phyloP scores from a whole-genome alignment of 37 sponge, comb jelly and placozoan species.

The Cladorhizidae sp. region DNA sequence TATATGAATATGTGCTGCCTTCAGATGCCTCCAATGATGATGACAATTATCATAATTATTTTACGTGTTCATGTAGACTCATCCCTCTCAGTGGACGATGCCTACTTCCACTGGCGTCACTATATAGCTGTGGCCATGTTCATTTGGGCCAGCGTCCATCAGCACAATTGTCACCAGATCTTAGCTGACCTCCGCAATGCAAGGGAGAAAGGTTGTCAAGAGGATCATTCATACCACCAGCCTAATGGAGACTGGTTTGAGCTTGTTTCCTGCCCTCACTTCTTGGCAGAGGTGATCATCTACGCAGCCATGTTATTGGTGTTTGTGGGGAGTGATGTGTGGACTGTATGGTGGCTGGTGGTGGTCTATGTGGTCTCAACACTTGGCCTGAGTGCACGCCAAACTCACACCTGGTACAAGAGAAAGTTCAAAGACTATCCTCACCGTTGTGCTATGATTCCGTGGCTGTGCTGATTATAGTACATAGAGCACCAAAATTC shows the following conservation, averaged over 20 bases:
- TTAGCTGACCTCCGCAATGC: slow-evolving; percentile 54
- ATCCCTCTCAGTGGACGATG: neutral
- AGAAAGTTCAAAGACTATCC: slow-evolving; percentile 67
- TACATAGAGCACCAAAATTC: too few relatives aligned
- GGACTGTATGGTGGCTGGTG: slow-evolving; percentile 11
- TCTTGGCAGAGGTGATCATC: slow-evolving; percentile 76
- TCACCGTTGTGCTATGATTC: slow-evolving; percentile 46
- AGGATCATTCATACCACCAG: slow-evolving; percentile 9
- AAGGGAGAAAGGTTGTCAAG: neutral
- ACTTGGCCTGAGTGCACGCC: slow-evolving; percentile 41
- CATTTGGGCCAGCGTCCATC: slow-evolving; percentile 71
- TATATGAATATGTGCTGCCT: neutral
- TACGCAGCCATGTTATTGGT: slow-evolving; percentile 52
- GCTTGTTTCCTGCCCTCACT: slow-evolving; percentile 76
- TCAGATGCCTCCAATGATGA: neutral
- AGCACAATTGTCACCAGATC: slow-evolving; percentile 76
- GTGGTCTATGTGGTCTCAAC: neutral
- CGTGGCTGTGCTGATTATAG: slow-evolving; percentile 31
- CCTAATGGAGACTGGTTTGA: slow-evolving; percentile 90
- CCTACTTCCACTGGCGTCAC: slow-evolving; percentile 38
- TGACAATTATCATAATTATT: too few relatives aligned
- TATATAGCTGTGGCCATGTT: slow-evolving; percentile 48
- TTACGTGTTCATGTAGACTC: neutral
- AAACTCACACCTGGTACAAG: slow-evolving; percentile 65
- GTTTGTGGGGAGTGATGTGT: neutral